Evolutionary conservation across 2,888 invertebrate genomes (phyloP).

Genomic region (Gasteruption jaculator): DNA sequence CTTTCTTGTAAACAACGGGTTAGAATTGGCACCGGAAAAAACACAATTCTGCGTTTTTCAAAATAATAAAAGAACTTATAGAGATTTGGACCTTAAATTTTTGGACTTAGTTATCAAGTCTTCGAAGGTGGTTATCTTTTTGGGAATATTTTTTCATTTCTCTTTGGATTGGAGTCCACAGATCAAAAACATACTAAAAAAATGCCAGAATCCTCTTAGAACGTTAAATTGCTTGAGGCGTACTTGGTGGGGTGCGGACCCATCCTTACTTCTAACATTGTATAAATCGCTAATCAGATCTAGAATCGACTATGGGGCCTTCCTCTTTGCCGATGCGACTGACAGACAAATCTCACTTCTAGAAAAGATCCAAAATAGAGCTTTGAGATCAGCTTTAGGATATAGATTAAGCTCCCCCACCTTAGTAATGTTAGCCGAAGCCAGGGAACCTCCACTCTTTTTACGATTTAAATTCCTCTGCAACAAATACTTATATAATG

Average conservation of each 20-base stretch:
- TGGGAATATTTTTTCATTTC: slow-evolving; percentile 5
- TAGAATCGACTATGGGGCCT: slow-evolving; percentile 20
- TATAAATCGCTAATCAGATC: slow-evolving; percentile 20
- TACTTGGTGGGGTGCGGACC: slow-evolving; percentile 22
- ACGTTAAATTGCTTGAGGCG: slow-evolving; percentile 16
- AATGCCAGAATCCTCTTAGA: slow-evolving; percentile 10
- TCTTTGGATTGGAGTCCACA: slow-evolving; percentile 11
- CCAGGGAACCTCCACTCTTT: slow-evolving; percentile 16
- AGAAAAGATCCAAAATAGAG: slow-evolving; percentile 19
- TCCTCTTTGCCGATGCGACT: slow-evolving; percentile 12
- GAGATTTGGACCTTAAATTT: too few relatives aligned
- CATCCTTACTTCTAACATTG: slow-evolving; percentile 9
- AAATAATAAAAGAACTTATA: too few relatives aligned
- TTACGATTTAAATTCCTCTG: too few relatives aligned
- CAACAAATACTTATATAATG: too few relatives aligned
- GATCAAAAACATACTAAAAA: slow-evolving; percentile 11
- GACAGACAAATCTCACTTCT: slow-evolving; percentile 4
- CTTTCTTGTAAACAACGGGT: too few relatives aligned
- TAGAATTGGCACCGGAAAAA: too few relatives aligned
- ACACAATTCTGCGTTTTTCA: too few relatives aligned
- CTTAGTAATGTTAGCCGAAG: slow-evolving; percentile 9
- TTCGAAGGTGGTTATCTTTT: slow-evolving; percentile 2
- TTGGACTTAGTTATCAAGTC: too few relatives aligned
- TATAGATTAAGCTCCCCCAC: slow-evolving; percentile 10
- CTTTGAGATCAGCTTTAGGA: slow-evolving; percentile 13